Base-by-base conservation (phyloP, 1,140 invertebrate species). In the Grapholita molesta region DNA sequence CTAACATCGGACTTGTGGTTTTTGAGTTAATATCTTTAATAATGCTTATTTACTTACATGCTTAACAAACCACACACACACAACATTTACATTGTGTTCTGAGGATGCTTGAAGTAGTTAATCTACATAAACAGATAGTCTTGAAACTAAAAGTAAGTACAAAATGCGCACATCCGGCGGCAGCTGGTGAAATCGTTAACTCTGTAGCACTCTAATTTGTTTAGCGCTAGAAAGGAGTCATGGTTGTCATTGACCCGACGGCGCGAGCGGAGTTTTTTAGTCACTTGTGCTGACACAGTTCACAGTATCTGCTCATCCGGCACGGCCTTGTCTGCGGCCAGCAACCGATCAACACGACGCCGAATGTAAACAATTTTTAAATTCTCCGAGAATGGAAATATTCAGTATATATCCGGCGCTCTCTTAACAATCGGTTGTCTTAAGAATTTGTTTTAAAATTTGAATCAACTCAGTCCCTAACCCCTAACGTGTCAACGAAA, bases 201-300 rank as follows among this genome's bases (percentile, higher is more conserved):
- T 48, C 8, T 15, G 42, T 21, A 66, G 18, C 30, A 61, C 12
- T 61, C 28, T 61, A 30, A 55, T 70, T 70, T 76, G n/a, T 48
- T 66, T 68, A 70, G 69, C 70, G 71, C 73, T 66, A 71, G 73
- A 70, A 70, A 73, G 35, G 76, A 76, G 76, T 70, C 70, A 67
- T 73, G 76, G 64, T 85, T 88, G 86, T 88, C 85, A 88, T 88
- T 88, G 86, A 90, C 88, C 88, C 70, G 79, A 79, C 67, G 55
- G 73, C 78, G 80, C 79, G 79, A 78, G 77, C 80, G 77, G 69
- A 64, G 76, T 77, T 24, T 30, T 83, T 85, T 89, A 84, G 80
- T 76, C 71, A 78, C 76, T 79, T 85, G 82, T 82, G 83, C 68
- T 85, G 84, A 86, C 86, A 86, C 77, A 83, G 80, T 83, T 86